Conservation (phyloP, 2,113 vertebrate species). For the Osmerus mordax region DNA sequence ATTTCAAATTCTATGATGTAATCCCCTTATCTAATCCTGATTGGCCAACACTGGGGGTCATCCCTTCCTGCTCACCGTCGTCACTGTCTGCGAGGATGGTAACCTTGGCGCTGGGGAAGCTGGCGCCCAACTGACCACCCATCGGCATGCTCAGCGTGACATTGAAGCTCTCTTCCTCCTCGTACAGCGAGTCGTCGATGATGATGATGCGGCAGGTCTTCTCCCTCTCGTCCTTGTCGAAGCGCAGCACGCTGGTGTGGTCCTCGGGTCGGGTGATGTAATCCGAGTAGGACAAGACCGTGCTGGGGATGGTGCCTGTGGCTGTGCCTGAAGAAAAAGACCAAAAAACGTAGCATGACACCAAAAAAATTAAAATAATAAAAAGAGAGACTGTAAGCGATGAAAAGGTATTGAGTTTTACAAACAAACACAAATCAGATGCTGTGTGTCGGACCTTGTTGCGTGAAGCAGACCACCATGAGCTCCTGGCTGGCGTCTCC, state of each 20-base stretch:
- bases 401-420: not conserved
- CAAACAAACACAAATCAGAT: not conserved
- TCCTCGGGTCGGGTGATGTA: conserved; percentile 82
- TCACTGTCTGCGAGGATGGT: conserved; percentile 76
- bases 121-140: conserved; percentile 74
- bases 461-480: conserved; percentile 80
- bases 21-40: too few relatives aligned
- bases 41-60: not conserved
- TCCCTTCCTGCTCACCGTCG: conserved; percentile 74
- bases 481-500: conserved; percentile 82
- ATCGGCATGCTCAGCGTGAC: conserved; percentile 79
- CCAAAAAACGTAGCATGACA: not conserved
- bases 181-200: conserved; percentile 83
- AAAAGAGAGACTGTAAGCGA: not conserved
- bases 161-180: conserved; percentile 83
- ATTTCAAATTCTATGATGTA: not conserved
- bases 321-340: conserved; percentile 68
- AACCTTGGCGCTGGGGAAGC: conserved; percentile 73
- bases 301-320: conserved; percentile 74
- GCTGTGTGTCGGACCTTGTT: conserved; percentile 70
- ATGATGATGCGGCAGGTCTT: conserved; percentile 78
- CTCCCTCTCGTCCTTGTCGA: conserved; percentile 78
- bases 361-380: not conserved
- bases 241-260: conserved; percentile 78
- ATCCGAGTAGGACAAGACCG: conserved; percentile 78